Conservation (phyloP, 2,113 vertebrate species). For the Excalfactoria chinensis region DNA sequence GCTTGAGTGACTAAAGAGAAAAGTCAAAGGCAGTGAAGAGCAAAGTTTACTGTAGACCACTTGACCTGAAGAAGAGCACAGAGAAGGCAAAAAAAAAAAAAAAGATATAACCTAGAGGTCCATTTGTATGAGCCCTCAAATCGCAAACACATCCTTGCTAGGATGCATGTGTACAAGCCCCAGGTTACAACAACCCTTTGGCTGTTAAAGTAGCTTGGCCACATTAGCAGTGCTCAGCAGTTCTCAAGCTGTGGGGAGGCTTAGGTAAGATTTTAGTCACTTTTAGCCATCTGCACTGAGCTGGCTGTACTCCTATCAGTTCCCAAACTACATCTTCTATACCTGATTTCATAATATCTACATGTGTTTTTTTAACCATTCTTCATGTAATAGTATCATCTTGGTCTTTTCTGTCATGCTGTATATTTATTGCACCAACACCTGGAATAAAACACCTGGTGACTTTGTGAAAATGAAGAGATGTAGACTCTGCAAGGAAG, state of each 20-base stretch:
- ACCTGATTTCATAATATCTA: background rate
- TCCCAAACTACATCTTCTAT: background rate
- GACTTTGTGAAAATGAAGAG: background rate
- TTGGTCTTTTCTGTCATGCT: background rate
- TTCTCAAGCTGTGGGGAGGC: background rate
- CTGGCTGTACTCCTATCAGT: background rate
- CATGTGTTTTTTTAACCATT: background rate
- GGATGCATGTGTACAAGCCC: rapidly evolving
- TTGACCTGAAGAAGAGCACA: background rate
- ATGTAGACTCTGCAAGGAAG: background rate
- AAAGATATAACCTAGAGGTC: background rate
- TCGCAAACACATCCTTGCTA: background rate
- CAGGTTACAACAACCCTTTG: background rate
- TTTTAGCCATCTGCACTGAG: background rate
- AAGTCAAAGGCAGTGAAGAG: background rate
- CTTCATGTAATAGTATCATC: background rate
- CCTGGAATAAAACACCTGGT: background rate
- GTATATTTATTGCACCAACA: background rate
- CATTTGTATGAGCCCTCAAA: background rate
- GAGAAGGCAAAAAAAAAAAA: background rate
- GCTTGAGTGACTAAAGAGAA: background rate
- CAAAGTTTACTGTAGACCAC: background rate
- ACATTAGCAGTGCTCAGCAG: background rate
- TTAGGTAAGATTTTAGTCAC: background rate
- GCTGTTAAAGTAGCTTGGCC: background rate